Conservation (phyloP, 2,888 invertebrate species). For the Macaria notata region DNA sequence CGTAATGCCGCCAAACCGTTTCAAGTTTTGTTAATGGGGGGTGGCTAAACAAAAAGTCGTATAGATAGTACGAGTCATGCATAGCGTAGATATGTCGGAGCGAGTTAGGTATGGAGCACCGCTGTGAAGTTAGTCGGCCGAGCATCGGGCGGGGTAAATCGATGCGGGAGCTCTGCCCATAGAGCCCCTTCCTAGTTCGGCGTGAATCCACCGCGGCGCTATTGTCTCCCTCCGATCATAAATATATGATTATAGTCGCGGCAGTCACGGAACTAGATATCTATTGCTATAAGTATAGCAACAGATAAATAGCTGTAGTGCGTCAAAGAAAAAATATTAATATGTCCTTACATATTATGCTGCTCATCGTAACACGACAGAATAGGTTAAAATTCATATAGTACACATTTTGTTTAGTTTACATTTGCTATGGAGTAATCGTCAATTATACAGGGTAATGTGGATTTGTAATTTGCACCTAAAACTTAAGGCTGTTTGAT, state of each 20-base stretch:
- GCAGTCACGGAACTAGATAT: conserved; percentile 3
- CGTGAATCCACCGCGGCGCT: conserved; percentile 44
- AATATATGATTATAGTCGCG: conserved; percentile 12
- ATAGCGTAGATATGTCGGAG: conserved; percentile 63
- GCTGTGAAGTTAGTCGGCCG: conserved; percentile 65
- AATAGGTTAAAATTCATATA: too few relatives aligned
- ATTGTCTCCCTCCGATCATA: conserved; percentile 22
- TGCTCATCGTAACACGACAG: too few relatives aligned
- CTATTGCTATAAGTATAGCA: neutral
- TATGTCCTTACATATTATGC: neutral
- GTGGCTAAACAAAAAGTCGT: conserved; percentile 69
- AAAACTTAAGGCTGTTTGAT: too few relatives aligned
- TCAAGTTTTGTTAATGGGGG: conserved; percentile 66
- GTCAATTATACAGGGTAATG: too few relatives aligned
- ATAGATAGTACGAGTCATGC: conserved; percentile 76
- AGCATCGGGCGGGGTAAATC: conserved; percentile 64
- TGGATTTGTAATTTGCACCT: too few relatives aligned
- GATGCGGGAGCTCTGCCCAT: conserved; percentile 52
- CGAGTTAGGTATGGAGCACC: conserved; percentile 56
- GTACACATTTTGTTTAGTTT: too few relatives aligned
- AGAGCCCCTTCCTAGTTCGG: conserved; percentile 42
- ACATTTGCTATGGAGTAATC: too few relatives aligned
- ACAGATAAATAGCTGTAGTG: neutral
- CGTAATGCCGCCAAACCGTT: conserved; percentile 58
- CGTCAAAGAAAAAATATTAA: neutral